Evolutionary conservation across 37 sponge, comb jelly and placozoan genomes (phyloP).

Genomic region (Amphimedon queenslandica): DNA sequence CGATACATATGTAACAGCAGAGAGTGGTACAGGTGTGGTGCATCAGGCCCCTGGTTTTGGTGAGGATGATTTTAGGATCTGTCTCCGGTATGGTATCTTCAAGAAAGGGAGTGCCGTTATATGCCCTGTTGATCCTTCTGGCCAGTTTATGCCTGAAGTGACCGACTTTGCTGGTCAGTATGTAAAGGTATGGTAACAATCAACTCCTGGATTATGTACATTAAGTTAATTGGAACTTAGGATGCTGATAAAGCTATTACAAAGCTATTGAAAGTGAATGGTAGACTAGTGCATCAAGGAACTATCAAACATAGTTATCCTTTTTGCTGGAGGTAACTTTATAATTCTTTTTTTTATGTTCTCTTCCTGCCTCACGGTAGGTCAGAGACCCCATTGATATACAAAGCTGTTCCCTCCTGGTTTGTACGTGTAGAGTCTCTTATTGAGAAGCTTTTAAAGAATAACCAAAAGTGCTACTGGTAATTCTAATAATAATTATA

Average conservation of each 20-base stretch:
- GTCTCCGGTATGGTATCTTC: slow-evolving; percentile 67
- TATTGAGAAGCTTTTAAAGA: slow-evolving; percentile 78
- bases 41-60: slow-evolving; percentile 98
- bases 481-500: slow-evolving; percentile 17
- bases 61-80: slow-evolving; percentile 89
- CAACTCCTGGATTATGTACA: no score
- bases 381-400: slow-evolving; percentile 97
- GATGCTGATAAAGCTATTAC: slow-evolving; percentile 92
- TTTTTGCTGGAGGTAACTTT: slow-evolving; percentile 96
- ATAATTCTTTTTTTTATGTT: no score
- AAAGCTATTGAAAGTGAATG: slow-evolving; percentile 77
- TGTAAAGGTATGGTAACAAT: slow-evolving; percentile 73
- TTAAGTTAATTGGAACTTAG: no score
- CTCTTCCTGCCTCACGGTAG: slow-evolving; percentile 26
- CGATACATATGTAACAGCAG: slow-evolving; percentile 92
- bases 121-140: slow-evolving; percentile 92
- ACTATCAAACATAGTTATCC: slow-evolving; percentile 89
- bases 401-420: slow-evolving; percentile 96
- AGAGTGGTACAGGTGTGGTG: slow-evolving; percentile 96
- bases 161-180: slow-evolving; percentile 86
- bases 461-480: slow-evolving; percentile 98
- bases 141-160: slow-evolving; percentile 78
- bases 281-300: slow-evolving; percentile 85
- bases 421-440: slow-evolving; percentile 88
- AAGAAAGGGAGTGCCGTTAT: slow-evolving; percentile 81